These are phyloP conservation scores for Pseudococcus jackbeardsleyi DNA, from an alignment of 2,888 invertebrate species.

Conservation along the genomic window DNA sequence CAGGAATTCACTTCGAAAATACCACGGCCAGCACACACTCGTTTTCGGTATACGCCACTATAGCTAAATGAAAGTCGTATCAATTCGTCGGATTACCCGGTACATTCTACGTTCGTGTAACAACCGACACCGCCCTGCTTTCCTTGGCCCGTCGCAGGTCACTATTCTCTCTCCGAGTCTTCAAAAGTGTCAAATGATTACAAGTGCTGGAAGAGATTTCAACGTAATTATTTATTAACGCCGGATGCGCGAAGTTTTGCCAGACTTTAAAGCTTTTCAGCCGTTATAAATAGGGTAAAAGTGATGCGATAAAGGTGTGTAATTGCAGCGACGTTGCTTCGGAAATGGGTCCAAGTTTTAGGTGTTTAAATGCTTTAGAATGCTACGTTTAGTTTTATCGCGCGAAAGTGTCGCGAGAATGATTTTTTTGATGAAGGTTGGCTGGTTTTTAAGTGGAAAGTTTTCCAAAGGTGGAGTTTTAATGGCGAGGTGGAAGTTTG, in stretches of 20 bases:
- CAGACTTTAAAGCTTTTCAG: slow-evolving; percentile 19
- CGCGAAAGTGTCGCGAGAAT: neutral
- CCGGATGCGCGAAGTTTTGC: neutral
- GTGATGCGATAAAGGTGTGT: slow-evolving; percentile 29
- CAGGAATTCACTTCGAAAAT: slow-evolving; percentile 41
- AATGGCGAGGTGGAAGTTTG: no score
- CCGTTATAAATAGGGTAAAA: slow-evolving; percentile 29
- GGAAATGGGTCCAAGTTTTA: neutral
- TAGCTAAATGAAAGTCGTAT: slow-evolving; percentile 24
- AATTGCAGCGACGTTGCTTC: neutral
- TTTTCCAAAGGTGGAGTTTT: no score
- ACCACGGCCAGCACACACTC: neutral
- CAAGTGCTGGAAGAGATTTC: slow-evolving; percentile 30
- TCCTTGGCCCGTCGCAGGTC: neutral
- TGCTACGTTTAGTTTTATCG: neutral
- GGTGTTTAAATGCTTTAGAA: neutral
- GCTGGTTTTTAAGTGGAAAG: no score
- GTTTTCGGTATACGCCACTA: neutral
- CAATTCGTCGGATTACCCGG: slow-evolving; percentile 37
- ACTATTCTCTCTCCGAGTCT: neutral
- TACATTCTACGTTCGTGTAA: neutral
- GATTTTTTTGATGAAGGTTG: no score
- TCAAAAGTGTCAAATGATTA: slow-evolving; percentile 34
- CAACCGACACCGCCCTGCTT: neutral
- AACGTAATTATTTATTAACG: slow-evolving; percentile 32